phyloP scores from a whole-genome alignment of 2,797 vertebrate genomes.

The Propithecus perrieri region DNA sequence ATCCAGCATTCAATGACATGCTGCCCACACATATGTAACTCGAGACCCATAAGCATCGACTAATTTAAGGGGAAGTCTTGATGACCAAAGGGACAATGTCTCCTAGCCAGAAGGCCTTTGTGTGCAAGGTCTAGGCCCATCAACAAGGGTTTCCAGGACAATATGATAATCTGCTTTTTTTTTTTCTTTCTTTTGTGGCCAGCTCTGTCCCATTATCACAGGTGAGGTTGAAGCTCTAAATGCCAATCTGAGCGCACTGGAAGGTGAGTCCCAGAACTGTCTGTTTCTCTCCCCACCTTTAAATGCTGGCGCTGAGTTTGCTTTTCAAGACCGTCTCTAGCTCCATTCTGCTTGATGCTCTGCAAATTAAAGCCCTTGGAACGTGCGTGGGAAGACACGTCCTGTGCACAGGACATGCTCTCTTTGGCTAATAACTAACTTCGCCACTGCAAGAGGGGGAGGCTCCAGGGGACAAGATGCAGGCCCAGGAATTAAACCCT shows the following conservation, averaged over 20 bases:
- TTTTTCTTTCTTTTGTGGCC: conserved; percentile 44
- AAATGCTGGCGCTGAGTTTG: too few species aligned
- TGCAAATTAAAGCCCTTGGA: neutral
- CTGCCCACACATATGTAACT: rapidly evolving
- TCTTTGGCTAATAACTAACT: neutral
- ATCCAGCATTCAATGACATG: neutral
- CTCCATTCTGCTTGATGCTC: neutral
- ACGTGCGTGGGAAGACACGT: too few species aligned
- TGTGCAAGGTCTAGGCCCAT: neutral
- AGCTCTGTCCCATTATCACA: conserved; percentile 78
- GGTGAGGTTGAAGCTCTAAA: conserved; percentile 73
- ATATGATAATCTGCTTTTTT: neutral
- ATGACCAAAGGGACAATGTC: neutral
- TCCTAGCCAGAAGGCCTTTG: neutral
- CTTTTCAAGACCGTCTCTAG: neutral
- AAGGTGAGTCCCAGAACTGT: conserved; percentile 72
- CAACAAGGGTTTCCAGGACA: neutral
- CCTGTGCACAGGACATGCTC: rapidly evolving
- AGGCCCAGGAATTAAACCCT: neutral
- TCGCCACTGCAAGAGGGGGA: neutral
- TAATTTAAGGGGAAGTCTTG: neutral
- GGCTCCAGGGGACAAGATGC: neutral
- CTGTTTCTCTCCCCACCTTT: neutral
- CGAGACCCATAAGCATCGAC: neutral
- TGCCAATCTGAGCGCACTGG: conserved; percentile 75